A percentile compares a stretch with the other conserved stretches of the same genome.
These are phyloP conservation scores for Brachirus orientalis DNA, from an alignment of 2,113 vertebrate genomes.

Conservation along the genomic window DNA sequence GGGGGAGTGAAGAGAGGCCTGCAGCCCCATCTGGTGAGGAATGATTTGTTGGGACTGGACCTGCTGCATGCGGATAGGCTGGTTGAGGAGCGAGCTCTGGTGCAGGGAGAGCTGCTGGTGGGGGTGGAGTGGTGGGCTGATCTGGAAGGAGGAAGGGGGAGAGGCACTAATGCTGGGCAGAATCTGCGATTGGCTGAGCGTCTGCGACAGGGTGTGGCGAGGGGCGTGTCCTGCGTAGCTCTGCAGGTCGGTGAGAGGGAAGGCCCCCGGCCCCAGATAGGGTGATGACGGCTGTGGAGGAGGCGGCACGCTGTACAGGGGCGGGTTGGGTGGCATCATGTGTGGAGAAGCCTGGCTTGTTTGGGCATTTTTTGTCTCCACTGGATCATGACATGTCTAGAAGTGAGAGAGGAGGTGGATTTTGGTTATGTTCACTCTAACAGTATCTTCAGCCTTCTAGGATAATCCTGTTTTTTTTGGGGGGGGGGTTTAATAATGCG, in stretches of 20 bases:
- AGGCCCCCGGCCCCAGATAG: slow-evolving; percentile 91
- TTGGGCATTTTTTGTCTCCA: slow-evolving; percentile 88
- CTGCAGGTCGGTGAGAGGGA: slow-evolving; percentile 93
- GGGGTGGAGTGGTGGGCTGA: slow-evolving; percentile 90
- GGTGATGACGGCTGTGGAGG: slow-evolving; percentile 89
- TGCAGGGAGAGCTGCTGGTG: slow-evolving; percentile 97
- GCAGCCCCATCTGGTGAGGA: slow-evolving; percentile 95
- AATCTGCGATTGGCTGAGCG: slow-evolving; percentile 91
- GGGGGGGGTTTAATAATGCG: too few species aligned
- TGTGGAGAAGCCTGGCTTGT: slow-evolving; percentile 90
- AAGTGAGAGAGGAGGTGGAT: slow-evolving; percentile 8
- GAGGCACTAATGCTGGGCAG: slow-evolving; percentile 95
- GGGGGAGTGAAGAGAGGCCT: slow-evolving; percentile 93
- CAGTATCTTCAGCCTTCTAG: background rate
- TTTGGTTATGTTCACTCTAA: background rate
- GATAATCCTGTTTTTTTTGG: background rate
- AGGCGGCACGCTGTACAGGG: slow-evolving; percentile 90
- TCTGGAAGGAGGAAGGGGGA: slow-evolving; percentile 93
- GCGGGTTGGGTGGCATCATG: slow-evolving; percentile 92
- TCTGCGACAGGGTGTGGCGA: slow-evolving; percentile 89
- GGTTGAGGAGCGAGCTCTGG: slow-evolving; percentile 94
- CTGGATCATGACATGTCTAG: slow-evolving; percentile 92
- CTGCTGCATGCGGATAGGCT: slow-evolving; percentile 96
- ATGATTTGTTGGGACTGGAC: slow-evolving; percentile 94
- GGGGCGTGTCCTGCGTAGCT: slow-evolving; percentile 90